Evolutionary conservation across 2,888 invertebrate genomes (phyloP).

Genomic region (Synergus gifuensis): DNA sequence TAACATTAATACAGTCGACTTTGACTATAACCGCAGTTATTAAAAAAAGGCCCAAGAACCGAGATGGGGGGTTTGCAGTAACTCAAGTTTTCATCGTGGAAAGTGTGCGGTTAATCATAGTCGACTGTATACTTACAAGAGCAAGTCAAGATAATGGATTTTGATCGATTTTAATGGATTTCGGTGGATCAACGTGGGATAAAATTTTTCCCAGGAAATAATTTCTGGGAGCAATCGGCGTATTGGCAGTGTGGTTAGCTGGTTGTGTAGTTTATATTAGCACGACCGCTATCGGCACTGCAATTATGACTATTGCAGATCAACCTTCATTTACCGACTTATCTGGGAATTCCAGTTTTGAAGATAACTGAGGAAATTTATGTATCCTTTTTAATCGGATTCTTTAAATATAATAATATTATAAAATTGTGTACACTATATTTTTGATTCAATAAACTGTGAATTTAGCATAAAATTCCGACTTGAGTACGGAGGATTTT

Average conservation of each 20-base stretch:
- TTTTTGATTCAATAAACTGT: no score
- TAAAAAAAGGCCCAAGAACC: no score
- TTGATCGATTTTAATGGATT: background rate
- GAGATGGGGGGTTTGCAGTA: no score
- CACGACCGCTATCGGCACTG: constrained; percentile 98
- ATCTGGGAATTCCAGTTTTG: background rate
- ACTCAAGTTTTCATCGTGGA: no score
- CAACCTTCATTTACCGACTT: constrained; percentile 47
- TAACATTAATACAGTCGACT: no score
- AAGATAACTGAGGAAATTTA: background rate
- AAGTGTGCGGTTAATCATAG: no score
- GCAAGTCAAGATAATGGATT: no score
- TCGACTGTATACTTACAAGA: no score
- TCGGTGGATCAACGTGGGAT: background rate
- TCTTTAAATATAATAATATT: background rate
- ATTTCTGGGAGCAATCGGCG: constrained; percentile 78
- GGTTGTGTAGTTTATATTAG: constrained; percentile 88
- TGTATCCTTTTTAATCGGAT: constrained; percentile 23
- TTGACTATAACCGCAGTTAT: no score
- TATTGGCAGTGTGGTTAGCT: constrained; percentile 99
- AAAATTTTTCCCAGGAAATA: background rate
- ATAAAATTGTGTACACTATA: background rate
- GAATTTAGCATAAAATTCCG: no score
- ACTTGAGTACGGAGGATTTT: no score
- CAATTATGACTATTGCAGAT: constrained; percentile 84